Evolutionary conservation across 1,140 invertebrate genomes (phyloP).

Genomic region (Gonatopus flavifemur): DNA sequence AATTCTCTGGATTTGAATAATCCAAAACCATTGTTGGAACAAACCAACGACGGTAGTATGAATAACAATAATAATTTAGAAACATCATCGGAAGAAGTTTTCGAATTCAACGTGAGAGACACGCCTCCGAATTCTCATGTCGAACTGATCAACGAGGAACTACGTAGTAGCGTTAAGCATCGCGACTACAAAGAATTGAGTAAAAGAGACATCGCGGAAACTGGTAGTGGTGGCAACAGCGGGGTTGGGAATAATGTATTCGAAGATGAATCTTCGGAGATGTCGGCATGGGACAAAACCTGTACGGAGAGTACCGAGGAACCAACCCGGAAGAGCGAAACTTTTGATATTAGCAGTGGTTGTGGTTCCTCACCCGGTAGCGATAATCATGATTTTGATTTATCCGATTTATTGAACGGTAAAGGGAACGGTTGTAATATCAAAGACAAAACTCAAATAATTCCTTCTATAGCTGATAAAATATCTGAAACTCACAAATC

Average conservation of each 20-base stretch:
- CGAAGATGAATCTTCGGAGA: slow-evolving; percentile 44
- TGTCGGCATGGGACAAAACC: slow-evolving; percentile 46
- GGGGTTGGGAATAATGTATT: no score
- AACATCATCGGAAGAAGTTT: slow-evolving; percentile 39
- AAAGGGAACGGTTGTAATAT: slow-evolving; percentile 28
- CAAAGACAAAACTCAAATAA: slow-evolving; percentile 21
- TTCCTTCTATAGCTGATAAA: slow-evolving; percentile 29
- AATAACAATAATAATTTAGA: slow-evolving; percentile 33
- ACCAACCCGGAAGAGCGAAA: slow-evolving; percentile 48
- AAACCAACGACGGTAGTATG: slow-evolving; percentile 12
- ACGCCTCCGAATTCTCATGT: slow-evolving; percentile 55
- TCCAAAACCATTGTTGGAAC: slow-evolving; percentile 10
- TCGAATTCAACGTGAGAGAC: slow-evolving; percentile 45
- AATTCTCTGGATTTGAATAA: slow-evolving; percentile 18
- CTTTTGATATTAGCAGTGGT: slow-evolving; percentile 52
- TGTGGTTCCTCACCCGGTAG: slow-evolving; percentile 44
- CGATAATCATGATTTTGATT: slow-evolving; percentile 46
- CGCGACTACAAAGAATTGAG: slow-evolving; percentile 37
- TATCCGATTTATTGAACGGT: slow-evolving; percentile 35
- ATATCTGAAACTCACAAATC: slow-evolving; percentile 49
- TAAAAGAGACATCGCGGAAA: slow-evolving; percentile 12
- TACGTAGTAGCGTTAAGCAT: slow-evolving; percentile 23
- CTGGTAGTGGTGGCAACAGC: slow-evolving; percentile 13
- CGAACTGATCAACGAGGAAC: slow-evolving; percentile 40
- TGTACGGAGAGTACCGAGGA: slow-evolving; percentile 46